These are phyloP conservation scores for Holcopasites calliopsidis DNA, from an alignment of 1,140 invertebrate species.

Conservation along the genomic window DNA sequence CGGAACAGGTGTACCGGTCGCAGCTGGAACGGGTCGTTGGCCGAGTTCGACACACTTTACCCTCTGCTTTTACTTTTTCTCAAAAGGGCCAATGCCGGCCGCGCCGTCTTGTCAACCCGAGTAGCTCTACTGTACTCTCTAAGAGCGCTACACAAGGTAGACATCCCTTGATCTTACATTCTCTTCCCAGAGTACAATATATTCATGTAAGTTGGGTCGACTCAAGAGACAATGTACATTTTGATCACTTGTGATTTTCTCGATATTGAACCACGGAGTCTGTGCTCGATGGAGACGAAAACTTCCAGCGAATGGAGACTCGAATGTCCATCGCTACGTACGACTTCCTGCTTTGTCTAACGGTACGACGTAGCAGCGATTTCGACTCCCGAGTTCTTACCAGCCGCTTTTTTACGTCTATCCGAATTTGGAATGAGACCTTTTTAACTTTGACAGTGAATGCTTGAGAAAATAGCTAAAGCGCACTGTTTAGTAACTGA, in stretches of 20 bases:
- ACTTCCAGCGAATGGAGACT: background rate
- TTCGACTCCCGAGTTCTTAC: slow-evolving; percentile 6
- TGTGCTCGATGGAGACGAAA: background rate
- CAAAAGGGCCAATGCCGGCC: slow-evolving; percentile 18
- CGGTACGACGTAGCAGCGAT: slow-evolving; percentile 46
- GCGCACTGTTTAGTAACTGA: background rate
- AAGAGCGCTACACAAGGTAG: no score
- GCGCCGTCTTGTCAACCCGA: background rate
- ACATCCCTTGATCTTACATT: no score
- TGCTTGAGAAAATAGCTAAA: no score
- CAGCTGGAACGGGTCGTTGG: slow-evolving; percentile 46
- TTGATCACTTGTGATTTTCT: no score
- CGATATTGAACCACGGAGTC: no score
- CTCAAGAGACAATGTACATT: no score
- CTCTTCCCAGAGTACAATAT: no score
- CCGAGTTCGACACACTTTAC: slow-evolving; percentile 45
- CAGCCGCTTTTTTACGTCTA: slow-evolving; percentile 3
- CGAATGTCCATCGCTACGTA: slow-evolving; percentile 1
- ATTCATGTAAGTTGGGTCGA: no score
- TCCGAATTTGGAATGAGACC: background rate
- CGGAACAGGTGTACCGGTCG: slow-evolving; percentile 26
- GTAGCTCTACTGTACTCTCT: no score
- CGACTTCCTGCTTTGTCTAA: slow-evolving; percentile 55
- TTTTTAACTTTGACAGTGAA: no score
- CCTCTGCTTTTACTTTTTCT: slow-evolving; percentile 56